Conservation (phyloP, 2,113 vertebrate genomes). For the Onychostoma macrolepis region DNA sequence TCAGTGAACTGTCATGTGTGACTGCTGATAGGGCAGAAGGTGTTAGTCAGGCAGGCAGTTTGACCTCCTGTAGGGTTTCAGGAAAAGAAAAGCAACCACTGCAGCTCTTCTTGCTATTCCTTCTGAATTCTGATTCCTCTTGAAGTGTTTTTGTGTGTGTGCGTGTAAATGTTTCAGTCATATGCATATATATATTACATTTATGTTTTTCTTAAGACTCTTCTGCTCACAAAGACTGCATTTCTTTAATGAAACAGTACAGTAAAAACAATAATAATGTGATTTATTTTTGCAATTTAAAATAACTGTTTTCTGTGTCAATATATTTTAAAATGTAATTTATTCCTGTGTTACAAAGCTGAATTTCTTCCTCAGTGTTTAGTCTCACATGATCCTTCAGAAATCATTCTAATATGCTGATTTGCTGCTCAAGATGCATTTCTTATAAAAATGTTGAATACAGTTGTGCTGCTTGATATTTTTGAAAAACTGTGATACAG, state of each 20-base stretch:
- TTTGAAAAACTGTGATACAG: too few species aligned
- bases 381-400: too few species aligned
- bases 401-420: too few species aligned
- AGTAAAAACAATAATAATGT: too few species aligned
- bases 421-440: too few species aligned
- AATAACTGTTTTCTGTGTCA: not conserved
- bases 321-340: not conserved
- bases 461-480: too few species aligned
- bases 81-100: not conserved
- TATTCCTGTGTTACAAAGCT: not conserved
- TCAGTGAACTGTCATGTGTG: constrained; percentile 4
- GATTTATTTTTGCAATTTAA: too few species aligned
- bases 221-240: too few species aligned
- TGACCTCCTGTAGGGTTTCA: not conserved
- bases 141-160: not conserved
- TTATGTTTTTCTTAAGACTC: too few species aligned
- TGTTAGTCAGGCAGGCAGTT: not conserved
- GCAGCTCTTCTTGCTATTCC: not conserved
- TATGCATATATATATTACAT: too few species aligned
- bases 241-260: too few species aligned
- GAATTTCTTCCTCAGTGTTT: not conserved
- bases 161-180: not conserved
- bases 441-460: too few species aligned
- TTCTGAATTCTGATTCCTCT: constrained; percentile 10
- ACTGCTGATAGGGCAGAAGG: constrained; percentile 23